Percentiles rank a stretch among this genome's conserved stretches.
Conservation (phyloP, 2,113 vertebrate species). For the Mustela nigripes region DNA sequence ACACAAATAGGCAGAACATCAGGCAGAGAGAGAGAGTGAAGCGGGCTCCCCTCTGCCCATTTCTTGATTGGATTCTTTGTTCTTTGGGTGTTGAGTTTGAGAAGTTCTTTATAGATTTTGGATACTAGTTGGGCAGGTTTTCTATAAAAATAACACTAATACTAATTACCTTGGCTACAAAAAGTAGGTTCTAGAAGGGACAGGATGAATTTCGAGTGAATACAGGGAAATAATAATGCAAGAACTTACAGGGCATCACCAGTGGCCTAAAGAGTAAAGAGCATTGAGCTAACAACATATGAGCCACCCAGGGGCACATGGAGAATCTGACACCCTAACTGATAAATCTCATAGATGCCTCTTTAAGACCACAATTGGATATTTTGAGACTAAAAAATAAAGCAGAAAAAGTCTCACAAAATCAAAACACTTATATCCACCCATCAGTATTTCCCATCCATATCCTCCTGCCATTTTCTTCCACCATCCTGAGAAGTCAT, state of each 20-base stretch:
- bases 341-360: background rate
- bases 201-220: background rate
- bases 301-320: background rate
- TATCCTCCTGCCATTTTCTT: background rate
- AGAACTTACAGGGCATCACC: background rate
- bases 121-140: background rate
- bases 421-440: background rate
- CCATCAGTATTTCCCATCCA: background rate
- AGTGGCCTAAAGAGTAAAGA: background rate
- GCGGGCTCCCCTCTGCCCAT: too few species aligned
- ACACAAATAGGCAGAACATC: too few species aligned
- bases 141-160: background rate
- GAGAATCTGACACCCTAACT: background rate
- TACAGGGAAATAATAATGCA: background rate
- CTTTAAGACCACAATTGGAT: background rate
- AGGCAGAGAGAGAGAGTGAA: too few species aligned
- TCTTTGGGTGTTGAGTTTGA: too few species aligned
- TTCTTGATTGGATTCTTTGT: too few species aligned
- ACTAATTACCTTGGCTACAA: background rate
- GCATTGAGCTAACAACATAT: background rate
- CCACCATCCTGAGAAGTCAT: background rate
- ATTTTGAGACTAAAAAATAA: slow-evolving; percentile 53
- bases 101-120: too few species aligned
- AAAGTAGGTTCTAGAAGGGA: background rate
- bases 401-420: slow-evolving; percentile 2